These are phyloP conservation scores for Microdon myrmicae DNA, from an alignment of 2,888 invertebrate species.

Conservation along the genomic window DNA sequence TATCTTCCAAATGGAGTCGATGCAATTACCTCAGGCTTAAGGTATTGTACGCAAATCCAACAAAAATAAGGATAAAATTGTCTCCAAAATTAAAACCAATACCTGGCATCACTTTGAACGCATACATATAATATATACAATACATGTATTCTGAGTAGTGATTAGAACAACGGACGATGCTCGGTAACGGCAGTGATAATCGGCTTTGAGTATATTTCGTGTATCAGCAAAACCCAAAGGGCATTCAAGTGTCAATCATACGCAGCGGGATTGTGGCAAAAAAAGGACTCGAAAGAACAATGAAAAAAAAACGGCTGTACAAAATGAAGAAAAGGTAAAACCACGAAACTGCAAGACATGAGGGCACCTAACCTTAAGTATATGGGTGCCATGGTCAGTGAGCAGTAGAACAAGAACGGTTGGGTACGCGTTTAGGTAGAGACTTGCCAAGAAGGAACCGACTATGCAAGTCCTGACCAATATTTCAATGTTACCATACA, in stretches of 20 bases:
- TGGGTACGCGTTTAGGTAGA: background rate
- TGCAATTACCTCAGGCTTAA: too few species aligned
- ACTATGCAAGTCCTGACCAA: constrained; percentile 1
- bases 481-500: constrained; percentile 11
- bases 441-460: background rate
- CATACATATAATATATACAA: too few species aligned
- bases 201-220: constrained; percentile 16
- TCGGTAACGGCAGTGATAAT: constrained; percentile 11
- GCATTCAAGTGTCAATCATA: constrained; percentile 35
- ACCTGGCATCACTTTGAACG: too few species aligned
- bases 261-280: background rate
- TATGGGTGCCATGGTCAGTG: too few species aligned
- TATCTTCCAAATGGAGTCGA: too few species aligned
- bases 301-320: too few species aligned
- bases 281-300: constrained; percentile 1
- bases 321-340: too few species aligned
- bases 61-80: too few species aligned
- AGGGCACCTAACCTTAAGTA: background rate
- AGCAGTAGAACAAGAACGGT: background rate
- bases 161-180: too few species aligned
- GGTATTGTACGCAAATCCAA: too few species aligned
- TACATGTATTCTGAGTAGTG: too few species aligned
- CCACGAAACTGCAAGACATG: constrained; percentile 1
- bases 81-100: too few species aligned
- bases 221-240: background rate